These are phyloP conservation scores for Heliconius hermathena DNA, from an alignment of 1,140 invertebrate species.

Conservation along the genomic window DNA sequence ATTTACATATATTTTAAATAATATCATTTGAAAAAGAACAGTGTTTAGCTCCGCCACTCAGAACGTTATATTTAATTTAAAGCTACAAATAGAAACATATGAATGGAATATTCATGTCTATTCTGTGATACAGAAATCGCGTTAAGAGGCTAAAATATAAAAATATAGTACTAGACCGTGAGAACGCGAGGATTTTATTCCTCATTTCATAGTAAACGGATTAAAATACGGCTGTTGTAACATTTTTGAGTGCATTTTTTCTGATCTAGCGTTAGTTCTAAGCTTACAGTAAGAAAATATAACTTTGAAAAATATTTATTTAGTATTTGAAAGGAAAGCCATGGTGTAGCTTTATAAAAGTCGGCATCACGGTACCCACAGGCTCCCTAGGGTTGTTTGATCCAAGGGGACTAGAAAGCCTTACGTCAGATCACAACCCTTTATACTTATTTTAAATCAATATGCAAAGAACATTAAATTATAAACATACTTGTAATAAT, in stretches of 20 bases:
- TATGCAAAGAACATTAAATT: background rate
- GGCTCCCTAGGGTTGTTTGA: background rate
- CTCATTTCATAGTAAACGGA: background rate
- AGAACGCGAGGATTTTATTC: background rate
- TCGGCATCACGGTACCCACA: background rate
- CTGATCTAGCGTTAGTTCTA: too few species aligned
- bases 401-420: background rate
- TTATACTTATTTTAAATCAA: constrained; percentile 6
- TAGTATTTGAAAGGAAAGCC: background rate
- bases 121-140: too few species aligned
- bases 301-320: background rate
- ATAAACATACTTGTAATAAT: background rate
- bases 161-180: background rate
- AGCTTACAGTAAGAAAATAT: too few species aligned
- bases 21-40: background rate
- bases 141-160: too few species aligned
- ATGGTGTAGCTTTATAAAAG: background rate
- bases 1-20: too few species aligned
- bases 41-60: background rate
- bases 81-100: too few species aligned
- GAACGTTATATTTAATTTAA: background rate
- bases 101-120: too few species aligned
- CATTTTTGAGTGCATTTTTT: too few species aligned
- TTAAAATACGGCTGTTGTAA: background rate
- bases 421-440: constrained; percentile 5